Evolutionary conservation across 2,113 vertebrate species (phyloP).

Genomic region (Mustelus asterias): DNA sequence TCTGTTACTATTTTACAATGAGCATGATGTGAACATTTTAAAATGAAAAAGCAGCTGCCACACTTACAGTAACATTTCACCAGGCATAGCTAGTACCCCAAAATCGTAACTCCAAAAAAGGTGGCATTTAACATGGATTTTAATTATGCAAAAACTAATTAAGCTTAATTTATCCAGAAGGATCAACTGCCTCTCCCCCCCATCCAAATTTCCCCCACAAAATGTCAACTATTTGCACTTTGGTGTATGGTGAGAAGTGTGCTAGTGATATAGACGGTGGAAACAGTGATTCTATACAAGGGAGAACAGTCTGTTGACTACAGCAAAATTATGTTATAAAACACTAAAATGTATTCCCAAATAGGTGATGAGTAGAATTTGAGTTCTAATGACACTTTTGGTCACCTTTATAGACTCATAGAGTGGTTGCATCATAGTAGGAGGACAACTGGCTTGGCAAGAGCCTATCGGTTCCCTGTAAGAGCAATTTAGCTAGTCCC

Average conservation of each 20-base stretch:
- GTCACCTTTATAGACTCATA: background rate
- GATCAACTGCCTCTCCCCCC: background rate
- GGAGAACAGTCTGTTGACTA: background rate
- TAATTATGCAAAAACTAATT: background rate
- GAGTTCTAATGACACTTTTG: background rate
- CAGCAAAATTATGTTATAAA: background rate
- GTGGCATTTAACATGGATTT: background rate
- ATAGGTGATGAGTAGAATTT: background rate
- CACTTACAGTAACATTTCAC: background rate
- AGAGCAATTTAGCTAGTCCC: background rate
- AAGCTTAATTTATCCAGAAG: background rate
- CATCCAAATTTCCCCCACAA: background rate
- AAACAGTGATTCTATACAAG: background rate
- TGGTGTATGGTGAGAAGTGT: background rate
- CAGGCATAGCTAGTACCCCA: too few relatives aligned
- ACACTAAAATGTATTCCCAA: background rate
- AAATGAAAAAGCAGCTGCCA: background rate
- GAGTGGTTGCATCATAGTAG: background rate
- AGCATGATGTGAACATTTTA: background rate
- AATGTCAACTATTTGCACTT: background rate
- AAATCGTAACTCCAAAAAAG: background rate
- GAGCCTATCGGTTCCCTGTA: background rate
- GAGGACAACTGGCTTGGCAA: background rate
- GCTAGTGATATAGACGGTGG: background rate
- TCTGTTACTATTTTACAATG: background rate